phyloP scores from a whole-genome alignment of 2,113 vertebrate genomes.

The Perca schrenkii region DNA sequence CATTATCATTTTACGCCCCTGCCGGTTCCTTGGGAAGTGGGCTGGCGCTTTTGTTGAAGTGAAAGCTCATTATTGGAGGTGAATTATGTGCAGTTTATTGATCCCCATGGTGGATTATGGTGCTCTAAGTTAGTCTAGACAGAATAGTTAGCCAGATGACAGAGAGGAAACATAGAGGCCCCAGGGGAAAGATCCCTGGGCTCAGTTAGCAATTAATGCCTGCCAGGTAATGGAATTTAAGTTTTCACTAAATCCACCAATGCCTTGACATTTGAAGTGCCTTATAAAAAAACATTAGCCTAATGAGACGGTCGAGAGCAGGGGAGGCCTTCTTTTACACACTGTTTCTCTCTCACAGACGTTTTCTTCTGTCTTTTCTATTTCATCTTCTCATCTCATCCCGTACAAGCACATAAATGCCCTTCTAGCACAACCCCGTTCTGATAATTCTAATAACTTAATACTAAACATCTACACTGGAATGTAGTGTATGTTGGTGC shows the following conservation, averaged over 20 bases:
- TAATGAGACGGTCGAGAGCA: slow-evolving; percentile 89
- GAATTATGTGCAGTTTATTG: slow-evolving; percentile 99
- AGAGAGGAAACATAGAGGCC: slow-evolving; percentile 97
- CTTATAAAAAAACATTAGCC: slow-evolving; percentile 97
- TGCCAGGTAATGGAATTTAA: slow-evolving; percentile 99
- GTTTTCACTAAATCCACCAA: slow-evolving; percentile 99
- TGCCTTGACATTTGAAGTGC: slow-evolving; percentile 98
- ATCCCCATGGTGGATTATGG: slow-evolving; percentile 99
- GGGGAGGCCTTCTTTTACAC: slow-evolving; percentile 55
- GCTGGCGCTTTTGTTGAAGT: slow-evolving; percentile 97
- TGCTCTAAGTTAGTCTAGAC: slow-evolving; percentile 99
- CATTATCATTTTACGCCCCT: slow-evolving; percentile 98
- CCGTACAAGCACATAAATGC: neutral
- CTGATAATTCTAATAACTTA: slow-evolving; percentile 76
- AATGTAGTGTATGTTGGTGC: slow-evolving; percentile 67
- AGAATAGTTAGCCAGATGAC: slow-evolving; percentile 99
- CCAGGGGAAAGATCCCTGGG: slow-evolving; percentile 91
- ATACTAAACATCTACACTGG: slow-evolving; percentile 8
- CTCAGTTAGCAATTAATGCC: slow-evolving; percentile 99
- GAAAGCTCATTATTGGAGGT: slow-evolving; percentile 99
- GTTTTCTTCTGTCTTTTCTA: slow-evolving; percentile 59
- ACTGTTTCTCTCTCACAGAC: slow-evolving; percentile 22
- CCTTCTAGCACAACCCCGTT: neutral
- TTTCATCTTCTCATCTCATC: slow-evolving; percentile 38
- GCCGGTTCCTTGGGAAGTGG: slow-evolving; percentile 92